Base-by-base conservation (phyloP, 2,113 vertebrate genomes). In the Halichoeres trimaculatus region DNA sequence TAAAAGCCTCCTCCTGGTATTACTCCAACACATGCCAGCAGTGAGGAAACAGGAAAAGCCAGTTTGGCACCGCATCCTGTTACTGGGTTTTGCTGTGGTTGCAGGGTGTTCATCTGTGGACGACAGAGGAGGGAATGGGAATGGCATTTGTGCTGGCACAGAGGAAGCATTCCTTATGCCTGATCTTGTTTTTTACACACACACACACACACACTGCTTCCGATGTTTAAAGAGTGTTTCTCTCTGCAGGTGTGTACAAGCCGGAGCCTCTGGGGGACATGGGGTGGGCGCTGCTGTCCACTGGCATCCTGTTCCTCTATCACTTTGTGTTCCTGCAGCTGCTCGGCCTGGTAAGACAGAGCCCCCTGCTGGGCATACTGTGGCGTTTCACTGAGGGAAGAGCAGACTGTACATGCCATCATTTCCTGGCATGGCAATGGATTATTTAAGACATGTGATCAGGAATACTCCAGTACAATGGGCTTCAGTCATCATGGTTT, bases 271-370 rank as follows among this genome's bases (percentile, higher is more conserved):
- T 98, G 69, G 85, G 91, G 80, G 96, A 98, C 91, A 98, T 98
- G 94, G 96, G 94, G 94, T 99, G 98, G 98, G 96, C 97, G 9
- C 90, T 98, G 78, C 93, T 99, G 41, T 94, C 97, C 70, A 97
- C 94, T 0, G 98, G 98, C 67, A 93, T 98, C 83, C 97, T 99
- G 90, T 99, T 99, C 92, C 93, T 99, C 50, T 99, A 99, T 86
- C 98, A 99, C 84, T 99, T 98, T 75, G 90, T 94, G 84, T 86
- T 99, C 91, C 89, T 99, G 86, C 98, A 99, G 90, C 86, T 95
- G 70, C 95, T 99, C 77, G 98, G 97, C 88, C 80, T 99, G 96
- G 98, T 99, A 93, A 94, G 96, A 95, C 70, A 10, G 81, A 75
- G 85, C 81, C 90, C 84, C 48, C 92, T 92, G 84, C 86, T 90